Conservation (phyloP, 1,140 invertebrate genomes). For the Zaprionus davidi region DNA sequence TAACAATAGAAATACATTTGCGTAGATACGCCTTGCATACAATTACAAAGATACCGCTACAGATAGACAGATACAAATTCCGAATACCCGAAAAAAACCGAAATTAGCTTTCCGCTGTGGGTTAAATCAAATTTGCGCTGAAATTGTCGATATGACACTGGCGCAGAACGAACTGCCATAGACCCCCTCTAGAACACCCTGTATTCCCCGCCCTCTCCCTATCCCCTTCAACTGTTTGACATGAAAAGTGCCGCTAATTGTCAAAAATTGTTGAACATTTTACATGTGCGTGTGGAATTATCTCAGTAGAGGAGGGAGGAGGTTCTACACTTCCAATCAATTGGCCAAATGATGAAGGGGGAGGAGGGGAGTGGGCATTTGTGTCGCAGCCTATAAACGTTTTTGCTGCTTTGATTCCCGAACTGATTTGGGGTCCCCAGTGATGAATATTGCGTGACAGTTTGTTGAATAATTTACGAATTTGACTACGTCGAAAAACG, state of each 20-base stretch:
- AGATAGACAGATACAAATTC: background rate
- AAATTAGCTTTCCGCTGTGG: slow-evolving; percentile 36
- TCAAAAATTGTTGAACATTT: slow-evolving; percentile 80
- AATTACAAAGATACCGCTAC: slow-evolving; percentile 3
- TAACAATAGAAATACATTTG: slow-evolving; percentile 76
- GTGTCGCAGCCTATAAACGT: slow-evolving; percentile 46
- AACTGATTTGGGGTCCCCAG: slow-evolving; percentile 38
- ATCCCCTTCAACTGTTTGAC: slow-evolving; percentile 31
- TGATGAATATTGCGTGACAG: slow-evolving; percentile 76
- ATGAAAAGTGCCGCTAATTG: slow-evolving; percentile 83
- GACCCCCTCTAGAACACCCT: slow-evolving; percentile 14
- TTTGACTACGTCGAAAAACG: slow-evolving; percentile 35
- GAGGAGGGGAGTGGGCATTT: slow-evolving; percentile 16
- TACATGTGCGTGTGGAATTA: slow-evolving; percentile 53
- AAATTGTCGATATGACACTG: slow-evolving; percentile 80
- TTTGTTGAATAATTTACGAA: slow-evolving; percentile 82
- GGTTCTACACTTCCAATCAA: slow-evolving; percentile 58
- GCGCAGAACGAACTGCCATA: slow-evolving; percentile 8
- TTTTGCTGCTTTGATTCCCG: slow-evolving; percentile 67
- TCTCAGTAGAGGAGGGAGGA: background rate
- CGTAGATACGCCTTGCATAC: slow-evolving; percentile 38
- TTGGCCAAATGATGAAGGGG: slow-evolving; percentile 60
- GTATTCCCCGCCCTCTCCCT: background rate
- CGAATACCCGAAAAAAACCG: background rate
- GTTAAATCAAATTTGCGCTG: slow-evolving; percentile 79